Percentiles rank a stretch among this genome's conserved stretches.
These are phyloP conservation scores for Diabrotica undecimpunctata DNA, from an alignment of 1,140 invertebrate species.

Conservation along the genomic window DNA sequence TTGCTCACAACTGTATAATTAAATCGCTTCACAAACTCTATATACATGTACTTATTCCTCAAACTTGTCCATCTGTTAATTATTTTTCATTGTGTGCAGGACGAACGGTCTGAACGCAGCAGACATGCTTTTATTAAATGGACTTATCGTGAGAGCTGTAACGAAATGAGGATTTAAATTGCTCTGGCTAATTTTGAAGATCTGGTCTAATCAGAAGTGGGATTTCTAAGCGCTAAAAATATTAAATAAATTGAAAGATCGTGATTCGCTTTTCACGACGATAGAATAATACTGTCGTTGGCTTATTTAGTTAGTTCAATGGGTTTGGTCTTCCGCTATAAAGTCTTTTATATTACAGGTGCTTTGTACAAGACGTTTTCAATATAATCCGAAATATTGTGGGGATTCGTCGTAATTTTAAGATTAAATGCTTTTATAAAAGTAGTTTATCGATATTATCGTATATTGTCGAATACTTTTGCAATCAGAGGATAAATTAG, in stretches of 20 bases:
- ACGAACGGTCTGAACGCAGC: not conserved
- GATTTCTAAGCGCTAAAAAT: not conserved
- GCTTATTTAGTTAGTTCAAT: no score
- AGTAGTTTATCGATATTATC: no score
- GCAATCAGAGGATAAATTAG: no score
- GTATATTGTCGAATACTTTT: no score
- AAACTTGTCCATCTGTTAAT: constrained; percentile 13
- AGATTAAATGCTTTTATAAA: no score
- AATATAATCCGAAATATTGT: no score
- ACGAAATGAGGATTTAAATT: constrained; percentile 29
- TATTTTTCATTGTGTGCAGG: constrained; percentile 6
- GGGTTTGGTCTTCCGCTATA: no score
- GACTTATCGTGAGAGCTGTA: constrained; percentile 14
- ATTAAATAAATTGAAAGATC: not conserved
- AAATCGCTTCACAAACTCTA: constrained; percentile 10
- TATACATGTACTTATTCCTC: constrained; percentile 9
- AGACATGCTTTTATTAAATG: constrained; percentile 10
- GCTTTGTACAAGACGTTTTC: no score
- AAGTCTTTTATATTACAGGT: no score
- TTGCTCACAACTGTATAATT: constrained; percentile 15
- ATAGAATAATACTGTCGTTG: no score
- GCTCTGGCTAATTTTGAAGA: constrained; percentile 4
- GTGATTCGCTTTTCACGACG: not conserved
- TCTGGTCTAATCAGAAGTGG: not conserved
- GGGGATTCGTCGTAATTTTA: no score